A percentile compares a stretch with the other conserved stretches of the same genome.
Evolutionary conservation across 2,888 invertebrate genomes (phyloP).

Genomic region (Dicyrtomina minuta): DNA sequence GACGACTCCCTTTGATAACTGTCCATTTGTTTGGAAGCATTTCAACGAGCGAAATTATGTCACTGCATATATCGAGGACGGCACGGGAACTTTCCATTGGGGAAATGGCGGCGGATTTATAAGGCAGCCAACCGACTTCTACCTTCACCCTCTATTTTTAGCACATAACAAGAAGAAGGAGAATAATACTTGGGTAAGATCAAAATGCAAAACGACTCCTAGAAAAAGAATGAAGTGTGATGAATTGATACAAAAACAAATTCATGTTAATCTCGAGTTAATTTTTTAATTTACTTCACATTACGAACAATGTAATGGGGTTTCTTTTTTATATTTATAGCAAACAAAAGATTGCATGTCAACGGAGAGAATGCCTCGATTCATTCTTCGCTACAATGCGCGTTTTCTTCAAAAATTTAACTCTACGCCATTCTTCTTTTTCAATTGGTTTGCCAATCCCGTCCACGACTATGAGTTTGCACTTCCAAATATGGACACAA

Average conservation of each 20-base stretch:
- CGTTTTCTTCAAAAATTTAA: slow-evolving; percentile 64
- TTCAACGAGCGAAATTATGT: slow-evolving; percentile 70
- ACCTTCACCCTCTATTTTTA: slow-evolving; percentile 71
- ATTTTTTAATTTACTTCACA: not conserved
- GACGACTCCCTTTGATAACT: slow-evolving; percentile 64
- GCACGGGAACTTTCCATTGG: slow-evolving; percentile 70
- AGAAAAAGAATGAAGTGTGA: too few species aligned
- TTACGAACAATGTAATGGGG: too few species aligned
- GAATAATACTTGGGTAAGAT: not conserved
- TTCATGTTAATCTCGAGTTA: too few species aligned
- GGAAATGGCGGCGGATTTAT: slow-evolving; percentile 67
- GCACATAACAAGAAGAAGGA: slow-evolving; percentile 55
- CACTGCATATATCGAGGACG: slow-evolving; percentile 79
- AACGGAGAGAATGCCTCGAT: slow-evolving; percentile 57
- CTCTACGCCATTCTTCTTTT: slow-evolving; percentile 67
- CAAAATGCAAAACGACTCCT: too few species aligned
- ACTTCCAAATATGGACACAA: slow-evolving; percentile 67
- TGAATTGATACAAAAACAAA: too few species aligned
- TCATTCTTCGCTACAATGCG: slow-evolving; percentile 68
- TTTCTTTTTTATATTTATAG: too few species aligned
- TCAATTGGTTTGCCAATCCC: slow-evolving; percentile 77
- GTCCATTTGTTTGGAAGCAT: slow-evolving; percentile 74
- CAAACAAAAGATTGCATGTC: slow-evolving; percentile 19
- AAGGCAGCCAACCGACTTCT: slow-evolving; percentile 76
- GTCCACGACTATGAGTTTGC: slow-evolving; percentile 71